Base-by-base conservation (phyloP, 2,888 invertebrate species). In the Drosophila recens region DNA sequence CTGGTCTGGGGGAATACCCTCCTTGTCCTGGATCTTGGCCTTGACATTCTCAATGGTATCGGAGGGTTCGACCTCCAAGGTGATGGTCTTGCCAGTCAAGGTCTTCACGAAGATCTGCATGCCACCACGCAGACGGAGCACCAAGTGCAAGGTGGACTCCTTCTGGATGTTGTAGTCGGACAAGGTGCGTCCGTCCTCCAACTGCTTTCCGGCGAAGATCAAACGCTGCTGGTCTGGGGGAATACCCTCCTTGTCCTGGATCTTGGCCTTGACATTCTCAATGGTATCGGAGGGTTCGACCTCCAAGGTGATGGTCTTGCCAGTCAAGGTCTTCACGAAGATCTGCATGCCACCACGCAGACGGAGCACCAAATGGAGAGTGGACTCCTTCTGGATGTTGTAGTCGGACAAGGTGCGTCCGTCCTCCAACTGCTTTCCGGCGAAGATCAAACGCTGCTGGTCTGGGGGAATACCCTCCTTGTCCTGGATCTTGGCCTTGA, bases 401-500 rank as follows among this genome's bases (percentile, higher is more conserved):
- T 91, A 91, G 48, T 90, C 90, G 27, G 90, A 90, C 51, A 90
- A 53, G 0, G 90, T 91, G 3, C 90, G 90, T 6, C 90, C 90
- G 33, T 90, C 90, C 45, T 90, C 90, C 51, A 90, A 58, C 27
- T 90, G 90, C 62, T 91, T 91, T 6, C 90, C 90, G 23, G 90
- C 90, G 36, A 90, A 90, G 34, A 90, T 90, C 67, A 90, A 80
- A 84, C 90, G 89, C 43, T 90, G 90, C 62, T 90, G 90, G 48
- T 90, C 90, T 89, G 90, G 90, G 5, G 90, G 90, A 57, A 90
- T 90, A 9, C 90, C 90, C 67, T 90, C 90, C 75, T 90, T 90
- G 53, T 90, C 90, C 57, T 90, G 90, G 36, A 90, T 90, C 59
- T 90, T 90, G 0, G 90, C 90, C 56, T 90, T 90, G 0, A 90